Base-by-base conservation (phyloP, 2,888 invertebrate species). In the Tipula confusa region DNA sequence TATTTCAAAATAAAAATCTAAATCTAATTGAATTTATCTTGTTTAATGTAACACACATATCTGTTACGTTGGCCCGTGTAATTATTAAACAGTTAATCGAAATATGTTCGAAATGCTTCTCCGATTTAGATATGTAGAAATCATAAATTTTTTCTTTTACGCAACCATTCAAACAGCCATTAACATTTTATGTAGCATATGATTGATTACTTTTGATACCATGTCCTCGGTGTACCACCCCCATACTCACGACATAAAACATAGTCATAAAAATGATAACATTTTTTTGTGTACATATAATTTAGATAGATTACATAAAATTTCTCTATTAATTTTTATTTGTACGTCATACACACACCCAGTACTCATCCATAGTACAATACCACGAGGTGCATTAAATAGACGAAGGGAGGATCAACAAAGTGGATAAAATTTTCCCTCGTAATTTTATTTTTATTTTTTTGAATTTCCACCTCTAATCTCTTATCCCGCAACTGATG, bases 221-320 rank as follows among this genome's bases (percentile, higher is more conserved):
- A 64, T 24, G 7, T 24, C 13, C 9, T 38, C 13, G 9, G 13
- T 38, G 38, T 11, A 38, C n/a, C 2, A 36, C 6, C 64, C 64
- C 64, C 64, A 18, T 24, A 64, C 1, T 9, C 33, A n/a, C n/a
- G n/a, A 33, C 33, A 33, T 7, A 64, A 64, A 64, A 64, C 24
- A 64, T 24, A 64, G 64, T 64, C 18, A 64, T 64, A 64, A 64
- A 64, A 64, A 64, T 64, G 64, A 64, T 64, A 64, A 64, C 64
- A 64, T 64, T 24, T 64, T 64, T 64, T 24, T 64, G 64, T 64
- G 64, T 64, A 64, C 64, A 64, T 64, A 64, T 64, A 64, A 64
- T 64, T 64, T 64, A 64, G 64, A 64, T 64, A 64, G 64, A 64
- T 64, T 64, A 64, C 64, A 64, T 64, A 64, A 64, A 64, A 64